These are phyloP conservation scores for Caenorhabditis sinica DNA, from an alignment of 2,888 invertebrate genomes.

Conservation along the genomic window DNA sequence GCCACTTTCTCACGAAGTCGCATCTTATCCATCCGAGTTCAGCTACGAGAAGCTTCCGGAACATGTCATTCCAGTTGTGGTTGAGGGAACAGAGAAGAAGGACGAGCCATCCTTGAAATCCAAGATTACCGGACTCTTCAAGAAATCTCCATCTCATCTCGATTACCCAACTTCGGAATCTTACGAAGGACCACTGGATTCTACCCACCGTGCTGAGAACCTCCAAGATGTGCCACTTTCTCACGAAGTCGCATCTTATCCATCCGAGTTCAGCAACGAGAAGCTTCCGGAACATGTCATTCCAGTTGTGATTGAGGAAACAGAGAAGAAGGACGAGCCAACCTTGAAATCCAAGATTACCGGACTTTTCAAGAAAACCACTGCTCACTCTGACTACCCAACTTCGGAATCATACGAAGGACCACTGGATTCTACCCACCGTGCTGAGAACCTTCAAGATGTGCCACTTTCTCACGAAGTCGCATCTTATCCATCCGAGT, in stretches of 20 bases:
- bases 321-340: too few relatives aligned
- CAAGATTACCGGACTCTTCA: slow-evolving; percentile 55
- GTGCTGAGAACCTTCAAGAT: neutral
- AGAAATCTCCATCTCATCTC: slow-evolving; percentile 65
- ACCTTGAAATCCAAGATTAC: too few relatives aligned
- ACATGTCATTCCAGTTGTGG: slow-evolving; percentile 23
- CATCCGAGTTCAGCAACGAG: slow-evolving; percentile 49
- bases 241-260: slow-evolving; percentile 11
- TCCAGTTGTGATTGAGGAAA: neutral
- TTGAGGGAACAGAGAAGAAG: slow-evolving; percentile 26
- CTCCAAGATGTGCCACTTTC: slow-evolving; percentile 3
- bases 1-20: slow-evolving; percentile 21
- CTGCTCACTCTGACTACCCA: too few relatives aligned
- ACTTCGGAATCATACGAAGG: neutral
- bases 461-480: neutral
- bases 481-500: slow-evolving; percentile 1
- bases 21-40: slow-evolving; percentile 21
- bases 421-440: neutral
- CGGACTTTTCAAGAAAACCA: too few relatives aligned
- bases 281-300: slow-evolving; percentile 36
- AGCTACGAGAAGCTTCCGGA: slow-evolving; percentile 34
- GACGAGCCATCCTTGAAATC: slow-evolving; percentile 38
- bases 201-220: slow-evolving; percentile 4
- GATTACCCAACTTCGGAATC: slow-evolving; percentile 67
- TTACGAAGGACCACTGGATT: slow-evolving; percentile 41